Percentiles rank a stretch among this genome's conserved stretches.
These are phyloP conservation scores for Noctilio leporinus DNA, from an alignment of 2,113 vertebrate species.

Conservation along the genomic window DNA sequence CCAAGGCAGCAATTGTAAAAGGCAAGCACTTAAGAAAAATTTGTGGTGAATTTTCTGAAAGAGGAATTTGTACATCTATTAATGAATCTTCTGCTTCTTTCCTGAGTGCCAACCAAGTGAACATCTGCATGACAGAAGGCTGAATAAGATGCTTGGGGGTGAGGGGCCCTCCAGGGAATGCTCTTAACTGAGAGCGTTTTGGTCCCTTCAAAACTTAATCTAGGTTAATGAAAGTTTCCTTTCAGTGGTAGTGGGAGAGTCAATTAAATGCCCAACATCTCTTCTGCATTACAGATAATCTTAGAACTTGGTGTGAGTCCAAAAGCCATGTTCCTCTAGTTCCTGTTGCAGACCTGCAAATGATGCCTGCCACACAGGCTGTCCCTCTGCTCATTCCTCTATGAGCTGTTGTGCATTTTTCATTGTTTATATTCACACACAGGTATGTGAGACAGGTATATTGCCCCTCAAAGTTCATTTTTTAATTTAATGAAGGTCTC, in stretches of 20 bases:
- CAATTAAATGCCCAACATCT: neutral
- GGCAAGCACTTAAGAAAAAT: slow-evolving; percentile 44
- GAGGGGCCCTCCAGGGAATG: neutral
- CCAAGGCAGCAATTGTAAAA: slow-evolving; percentile 44
- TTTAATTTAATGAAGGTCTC: neutral
- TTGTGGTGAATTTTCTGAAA: slow-evolving; percentile 52
- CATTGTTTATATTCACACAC: neutral
- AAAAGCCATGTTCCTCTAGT: neutral
- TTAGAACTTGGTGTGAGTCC: neutral
- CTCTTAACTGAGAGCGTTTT: slow-evolving; percentile 45
- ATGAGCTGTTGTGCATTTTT: neutral
- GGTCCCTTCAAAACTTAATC: neutral
- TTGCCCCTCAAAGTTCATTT: neutral
- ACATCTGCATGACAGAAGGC: slow-evolving; percentile 62
- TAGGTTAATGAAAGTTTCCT: neutral
- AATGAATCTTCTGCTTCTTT: slow-evolving; percentile 68
- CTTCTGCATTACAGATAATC: neutral
- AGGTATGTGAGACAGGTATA: neutral
- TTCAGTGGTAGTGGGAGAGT: neutral
- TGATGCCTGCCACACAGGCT: neutral
- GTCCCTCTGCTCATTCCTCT: neutral
- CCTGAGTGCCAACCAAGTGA: slow-evolving; percentile 58
- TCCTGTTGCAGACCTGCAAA: neutral
- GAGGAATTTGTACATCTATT: slow-evolving; percentile 56
- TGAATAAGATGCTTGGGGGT: slow-evolving; percentile 1